Percentiles rank a stretch among this genome's conserved stretches.
phyloP scores from a whole-genome alignment of 1,140 invertebrate species.

The Nephotettix cincticeps region DNA sequence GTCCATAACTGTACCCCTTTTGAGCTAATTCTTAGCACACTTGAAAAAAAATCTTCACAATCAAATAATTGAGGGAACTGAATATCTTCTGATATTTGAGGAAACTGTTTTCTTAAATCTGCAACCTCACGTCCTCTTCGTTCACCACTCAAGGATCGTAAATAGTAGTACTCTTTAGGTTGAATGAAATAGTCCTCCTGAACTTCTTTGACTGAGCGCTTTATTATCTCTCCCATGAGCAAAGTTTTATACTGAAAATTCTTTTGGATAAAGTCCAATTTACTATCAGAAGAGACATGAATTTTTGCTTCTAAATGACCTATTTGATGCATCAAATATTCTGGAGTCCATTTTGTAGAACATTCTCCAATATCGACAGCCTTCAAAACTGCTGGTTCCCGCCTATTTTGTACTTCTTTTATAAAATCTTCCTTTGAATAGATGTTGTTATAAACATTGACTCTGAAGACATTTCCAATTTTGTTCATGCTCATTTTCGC shows the following conservation, averaged over 20 bases:
- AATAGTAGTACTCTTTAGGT: conserved; percentile 55
- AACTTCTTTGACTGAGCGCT: conserved; percentile 42
- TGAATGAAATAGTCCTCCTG: conserved; percentile 45
- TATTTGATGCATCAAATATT: conserved; percentile 50
- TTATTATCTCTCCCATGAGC: conserved; percentile 51
- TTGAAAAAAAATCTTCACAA: conserved; percentile 54
- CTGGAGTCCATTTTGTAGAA: conserved; percentile 51
- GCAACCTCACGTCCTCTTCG: conserved; percentile 56
- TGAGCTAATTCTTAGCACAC: conserved; percentile 58
- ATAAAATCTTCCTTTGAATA: conserved; percentile 9
- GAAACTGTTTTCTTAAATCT: conserved; percentile 53
- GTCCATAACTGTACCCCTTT: conserved; percentile 57
- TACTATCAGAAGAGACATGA: conserved; percentile 50
- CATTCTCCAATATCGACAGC: conserved; percentile 55
- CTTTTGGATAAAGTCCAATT: conserved; percentile 58
- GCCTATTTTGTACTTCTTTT: conserved; percentile 2
- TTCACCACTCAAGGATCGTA: conserved; percentile 55
- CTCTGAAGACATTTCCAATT: neutral
- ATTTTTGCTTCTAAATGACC: conserved; percentile 52
- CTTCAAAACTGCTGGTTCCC: conserved; percentile 44
- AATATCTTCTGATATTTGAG: conserved; percentile 52
- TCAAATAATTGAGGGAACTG: conserved; percentile 51
- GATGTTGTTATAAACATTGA: conserved; percentile 11
- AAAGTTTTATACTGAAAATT: conserved; percentile 59
- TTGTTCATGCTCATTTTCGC: too few species aligned